These are phyloP conservation scores for Gallinago undulata DNA, from an alignment of 2,113 vertebrate species.

Conservation along the genomic window DNA sequence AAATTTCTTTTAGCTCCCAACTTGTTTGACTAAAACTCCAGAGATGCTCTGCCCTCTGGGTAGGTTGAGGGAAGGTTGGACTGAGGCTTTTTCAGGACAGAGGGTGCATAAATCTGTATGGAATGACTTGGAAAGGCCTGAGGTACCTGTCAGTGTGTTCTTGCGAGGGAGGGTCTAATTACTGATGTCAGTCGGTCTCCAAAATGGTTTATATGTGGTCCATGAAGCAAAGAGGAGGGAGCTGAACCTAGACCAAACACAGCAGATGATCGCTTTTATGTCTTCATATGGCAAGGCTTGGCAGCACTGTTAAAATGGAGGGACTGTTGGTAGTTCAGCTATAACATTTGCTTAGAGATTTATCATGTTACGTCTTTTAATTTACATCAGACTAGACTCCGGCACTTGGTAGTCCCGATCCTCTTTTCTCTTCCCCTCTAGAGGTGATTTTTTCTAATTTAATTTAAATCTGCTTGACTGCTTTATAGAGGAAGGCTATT, in stretches of 20 bases:
- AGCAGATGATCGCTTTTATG: not conserved
- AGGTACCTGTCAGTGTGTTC: constrained; percentile 53
- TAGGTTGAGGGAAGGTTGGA: constrained; percentile 41
- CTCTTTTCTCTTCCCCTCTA: not conserved
- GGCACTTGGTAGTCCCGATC: not conserved
- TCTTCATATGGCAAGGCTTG: not conserved
- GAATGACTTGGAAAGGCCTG: constrained; percentile 47
- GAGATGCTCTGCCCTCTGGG: constrained; percentile 26
- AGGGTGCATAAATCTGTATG: constrained; percentile 2
- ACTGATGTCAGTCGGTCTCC: constrained; percentile 37
- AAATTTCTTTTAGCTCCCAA: not conserved
- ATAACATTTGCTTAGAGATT: not conserved
- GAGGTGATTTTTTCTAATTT: constrained; percentile 14
- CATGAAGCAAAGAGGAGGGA: constrained; percentile 12
- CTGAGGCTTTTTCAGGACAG: constrained; percentile 16
- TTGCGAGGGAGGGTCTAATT: constrained; percentile 29
- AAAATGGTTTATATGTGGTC: not conserved
- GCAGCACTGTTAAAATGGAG: not conserved
- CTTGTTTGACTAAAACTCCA: not conserved
- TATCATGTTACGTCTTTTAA: not conserved
- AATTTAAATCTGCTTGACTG: constrained; percentile 11
- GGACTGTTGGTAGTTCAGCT: not conserved
- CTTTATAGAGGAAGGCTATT: not conserved
- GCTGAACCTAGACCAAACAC: constrained; percentile 18
- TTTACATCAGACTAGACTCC: constrained; percentile 2